Conservation (phyloP, 2,113 vertebrate genomes). For the Pseudorhombus dupliciocellatus region DNA sequence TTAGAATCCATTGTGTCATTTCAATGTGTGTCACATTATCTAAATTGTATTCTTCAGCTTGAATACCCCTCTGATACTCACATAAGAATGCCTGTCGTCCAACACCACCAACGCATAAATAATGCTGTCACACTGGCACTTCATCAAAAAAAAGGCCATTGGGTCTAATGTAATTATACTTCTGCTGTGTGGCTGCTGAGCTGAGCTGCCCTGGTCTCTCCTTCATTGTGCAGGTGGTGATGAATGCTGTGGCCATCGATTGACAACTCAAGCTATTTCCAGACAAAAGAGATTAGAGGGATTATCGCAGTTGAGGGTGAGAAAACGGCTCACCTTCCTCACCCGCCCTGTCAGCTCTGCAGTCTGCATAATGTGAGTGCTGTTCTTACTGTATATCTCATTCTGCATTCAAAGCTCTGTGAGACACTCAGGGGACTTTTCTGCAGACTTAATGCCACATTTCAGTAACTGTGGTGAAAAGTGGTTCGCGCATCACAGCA, state of each 20-base stretch:
- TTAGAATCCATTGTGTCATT: too few relatives aligned
- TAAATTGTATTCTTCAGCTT: background rate
- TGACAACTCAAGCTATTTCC: constrained; percentile 41
- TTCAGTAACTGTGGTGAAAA: background rate
- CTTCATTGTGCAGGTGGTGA: constrained; percentile 16
- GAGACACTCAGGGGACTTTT: background rate
- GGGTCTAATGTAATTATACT: background rate
- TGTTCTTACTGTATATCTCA: background rate
- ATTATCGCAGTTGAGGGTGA: constrained; percentile 25
- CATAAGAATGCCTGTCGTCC: too few relatives aligned
- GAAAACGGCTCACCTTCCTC: constrained; percentile 16
- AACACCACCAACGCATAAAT: background rate
- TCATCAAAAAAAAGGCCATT: constrained; percentile 9
- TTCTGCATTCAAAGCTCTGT: background rate
- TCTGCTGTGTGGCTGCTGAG: background rate
- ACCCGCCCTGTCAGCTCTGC: background rate
- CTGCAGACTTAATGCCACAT: background rate
- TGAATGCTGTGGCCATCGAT: constrained; percentile 24
- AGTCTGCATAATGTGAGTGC: background rate
- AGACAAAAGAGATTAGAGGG: constrained; percentile 50
- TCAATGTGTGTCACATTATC: background rate
- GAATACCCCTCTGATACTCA: background rate
- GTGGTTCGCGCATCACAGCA: too few relatives aligned
- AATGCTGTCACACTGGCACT: background rate
- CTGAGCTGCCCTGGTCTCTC: background rate